These are phyloP conservation scores for Oryzias melastigma DNA, from an alignment of 2,113 vertebrate species.

Conservation along the genomic window DNA sequence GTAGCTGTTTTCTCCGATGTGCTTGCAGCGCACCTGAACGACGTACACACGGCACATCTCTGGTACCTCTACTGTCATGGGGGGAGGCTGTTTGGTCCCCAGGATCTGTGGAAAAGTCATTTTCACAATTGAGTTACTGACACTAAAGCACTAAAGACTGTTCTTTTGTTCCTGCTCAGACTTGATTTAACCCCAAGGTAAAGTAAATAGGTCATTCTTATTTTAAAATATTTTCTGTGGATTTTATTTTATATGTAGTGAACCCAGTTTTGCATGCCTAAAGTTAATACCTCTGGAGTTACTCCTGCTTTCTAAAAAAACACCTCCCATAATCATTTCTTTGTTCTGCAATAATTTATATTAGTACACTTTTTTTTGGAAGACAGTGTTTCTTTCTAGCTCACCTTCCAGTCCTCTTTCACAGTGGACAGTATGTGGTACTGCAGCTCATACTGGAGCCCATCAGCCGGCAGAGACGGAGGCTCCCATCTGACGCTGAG, in stretches of 20 bases:
- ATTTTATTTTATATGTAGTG: too few relatives aligned
- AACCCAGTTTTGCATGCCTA: too few relatives aligned
- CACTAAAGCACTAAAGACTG: too few relatives aligned
- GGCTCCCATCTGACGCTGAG: conserved; percentile 83
- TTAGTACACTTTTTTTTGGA: too few relatives aligned
- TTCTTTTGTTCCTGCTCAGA: too few relatives aligned
- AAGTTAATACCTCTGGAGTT: too few relatives aligned
- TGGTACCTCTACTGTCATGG: conserved; percentile 51
- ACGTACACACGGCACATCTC: conserved; percentile 77
- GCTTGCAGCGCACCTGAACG: conserved; percentile 83
- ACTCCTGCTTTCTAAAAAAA: too few relatives aligned
- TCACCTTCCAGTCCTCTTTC: conserved; percentile 83
- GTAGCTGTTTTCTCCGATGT: conserved; percentile 68
- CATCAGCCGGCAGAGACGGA: conserved; percentile 71
- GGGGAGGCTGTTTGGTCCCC: conserved; percentile 30
- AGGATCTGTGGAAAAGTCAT: conserved; percentile 50
- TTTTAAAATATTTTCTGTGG: too few relatives aligned
- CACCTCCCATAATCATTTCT: too few relatives aligned
- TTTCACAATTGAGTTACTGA: not conserved
- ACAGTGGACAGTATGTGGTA: conserved; percentile 53
- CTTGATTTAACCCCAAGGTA: too few relatives aligned
- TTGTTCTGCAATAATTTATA: too few relatives aligned
- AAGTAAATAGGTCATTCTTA: too few relatives aligned
- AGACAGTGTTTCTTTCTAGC: conserved; percentile 4
- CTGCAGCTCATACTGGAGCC: conserved; percentile 82